A percentile compares a stretch with the other conserved stretches of the same genome.
Conservation (phyloP, 30 jellyfish, hydroid and myxozoan genomes). For the Morbakka virulenta region DNA sequence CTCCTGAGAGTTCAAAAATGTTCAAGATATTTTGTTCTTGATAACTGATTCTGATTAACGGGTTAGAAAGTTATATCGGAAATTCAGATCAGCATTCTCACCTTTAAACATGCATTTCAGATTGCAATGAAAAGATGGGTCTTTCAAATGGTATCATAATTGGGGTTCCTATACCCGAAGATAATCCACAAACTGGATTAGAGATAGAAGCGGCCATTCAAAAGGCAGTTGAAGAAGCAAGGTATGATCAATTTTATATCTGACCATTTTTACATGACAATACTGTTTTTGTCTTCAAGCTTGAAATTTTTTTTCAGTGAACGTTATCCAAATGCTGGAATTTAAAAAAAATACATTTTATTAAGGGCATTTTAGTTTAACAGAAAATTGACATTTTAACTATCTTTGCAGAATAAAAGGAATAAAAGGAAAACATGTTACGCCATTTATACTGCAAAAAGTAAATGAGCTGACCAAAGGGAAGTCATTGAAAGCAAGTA, state of each 20-base stretch:
- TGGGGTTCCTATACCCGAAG: conserved; percentile 93
- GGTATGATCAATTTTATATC: neutral
- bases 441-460: conserved; percentile 73
- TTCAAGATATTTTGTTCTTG: too few species aligned
- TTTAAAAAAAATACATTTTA: too few species aligned
- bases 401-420: conserved; percentile 18
- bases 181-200: conserved; percentile 28
- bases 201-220: conserved; percentile 67
- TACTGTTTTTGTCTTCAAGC: too few species aligned
- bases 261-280: too few species aligned
- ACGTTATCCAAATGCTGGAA: too few species aligned
- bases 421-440: conserved; percentile 67
- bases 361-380: too few species aligned
- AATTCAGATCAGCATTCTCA: too few species aligned
- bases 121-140: conserved; percentile 32
- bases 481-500: conserved; percentile 76
- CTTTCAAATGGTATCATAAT: conserved; percentile 73
- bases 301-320: too few species aligned
- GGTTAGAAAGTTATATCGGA: too few species aligned
- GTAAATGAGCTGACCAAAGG: conserved; percentile 66
- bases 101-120: conserved; percentile 40
- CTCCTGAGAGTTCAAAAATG: too few species aligned
- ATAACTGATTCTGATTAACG: too few species aligned
- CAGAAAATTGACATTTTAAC: neutral
- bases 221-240: conserved; percentile 62